Percentiles rank a stretch among this genome's conserved stretches.
phyloP scores from a whole-genome alignment of 2,888 invertebrate genomes.

The Megalurothrips usitatus region DNA sequence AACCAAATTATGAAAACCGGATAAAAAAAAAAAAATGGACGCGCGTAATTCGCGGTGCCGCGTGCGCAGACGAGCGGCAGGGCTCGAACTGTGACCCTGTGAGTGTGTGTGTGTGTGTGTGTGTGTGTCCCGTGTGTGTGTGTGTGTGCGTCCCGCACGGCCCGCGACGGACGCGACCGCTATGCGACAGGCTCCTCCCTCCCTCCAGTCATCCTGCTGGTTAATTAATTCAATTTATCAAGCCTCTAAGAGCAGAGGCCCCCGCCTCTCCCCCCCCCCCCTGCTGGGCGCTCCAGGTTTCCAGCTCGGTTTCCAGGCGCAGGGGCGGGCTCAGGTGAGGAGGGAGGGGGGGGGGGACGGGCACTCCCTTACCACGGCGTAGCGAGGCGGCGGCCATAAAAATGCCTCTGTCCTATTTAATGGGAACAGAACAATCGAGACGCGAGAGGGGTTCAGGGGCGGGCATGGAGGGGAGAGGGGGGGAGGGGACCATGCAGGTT shows the following conservation, averaged over 20 bases:
- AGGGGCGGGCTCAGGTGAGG: neutral
- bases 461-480: neutral
- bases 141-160: too few relatives aligned
- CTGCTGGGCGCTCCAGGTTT: neutral
- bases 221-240: slow-evolving; percentile 27
- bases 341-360: neutral
- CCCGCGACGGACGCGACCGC: neutral
- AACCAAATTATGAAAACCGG: too few relatives aligned
- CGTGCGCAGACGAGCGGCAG: too few relatives aligned
- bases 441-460: neutral
- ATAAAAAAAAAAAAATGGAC: too few relatives aligned
- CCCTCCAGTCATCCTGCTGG: neutral
- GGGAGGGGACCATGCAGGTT: neutral
- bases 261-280: neutral
- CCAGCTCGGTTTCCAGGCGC: neutral
- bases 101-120: neutral
- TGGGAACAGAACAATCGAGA: too few relatives aligned
- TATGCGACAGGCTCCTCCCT: neutral
- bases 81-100: too few relatives aligned
- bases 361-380: neutral
- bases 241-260: neutral
- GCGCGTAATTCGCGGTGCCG: too few relatives aligned
- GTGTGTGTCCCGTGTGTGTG: neutral
- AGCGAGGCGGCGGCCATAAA: neutral
- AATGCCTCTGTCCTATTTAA: too few relatives aligned